Conservation (phyloP, 1,140 invertebrate species). For the Drosophila pruinosa region DNA sequence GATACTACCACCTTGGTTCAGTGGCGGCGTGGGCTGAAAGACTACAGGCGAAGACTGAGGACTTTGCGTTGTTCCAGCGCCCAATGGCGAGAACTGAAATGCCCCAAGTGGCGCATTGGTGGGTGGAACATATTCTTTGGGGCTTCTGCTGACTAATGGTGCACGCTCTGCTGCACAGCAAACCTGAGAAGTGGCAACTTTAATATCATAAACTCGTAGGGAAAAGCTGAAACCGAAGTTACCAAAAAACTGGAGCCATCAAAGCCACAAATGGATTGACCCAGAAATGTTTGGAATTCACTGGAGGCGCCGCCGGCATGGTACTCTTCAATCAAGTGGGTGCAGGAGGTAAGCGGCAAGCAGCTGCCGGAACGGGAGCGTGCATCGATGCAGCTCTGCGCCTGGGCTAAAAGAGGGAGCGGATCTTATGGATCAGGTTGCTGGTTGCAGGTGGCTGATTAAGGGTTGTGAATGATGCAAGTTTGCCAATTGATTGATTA, state of each 20-base stretch:
- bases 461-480: background rate
- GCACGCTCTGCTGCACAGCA: conserved; percentile 45
- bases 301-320: conserved; percentile 61
- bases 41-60: conserved; percentile 16
- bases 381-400: conserved; percentile 76
- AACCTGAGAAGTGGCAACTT: conserved; percentile 24
- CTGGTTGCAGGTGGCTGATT: background rate
- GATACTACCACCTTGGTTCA: conserved; percentile 21
- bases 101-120: conserved; percentile 7
- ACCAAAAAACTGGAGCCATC: conserved; percentile 83
- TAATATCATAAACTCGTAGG: no score
- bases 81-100: conserved; percentile 52
- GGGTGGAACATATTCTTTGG: conserved; percentile 43
- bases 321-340: conserved; percentile 80
- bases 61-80: conserved; percentile 15
- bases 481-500: conserved; percentile 39
- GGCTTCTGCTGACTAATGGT: conserved; percentile 31
- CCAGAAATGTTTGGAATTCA: conserved; percentile 82
- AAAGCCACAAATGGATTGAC: conserved; percentile 84
- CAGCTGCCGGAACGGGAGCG: conserved; percentile 82
- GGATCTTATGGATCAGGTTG: conserved; percentile 8
- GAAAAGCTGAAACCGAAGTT: background rate
- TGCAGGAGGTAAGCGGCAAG: conserved; percentile 83
- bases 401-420: conserved; percentile 59
- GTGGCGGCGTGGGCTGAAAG: conserved; percentile 62